A percentile compares a stretch with the other conserved stretches of the same genome.
Evolutionary conservation across 1,140 invertebrate species (phyloP).

Genomic region (Aphaenogaster floridana): DNA sequence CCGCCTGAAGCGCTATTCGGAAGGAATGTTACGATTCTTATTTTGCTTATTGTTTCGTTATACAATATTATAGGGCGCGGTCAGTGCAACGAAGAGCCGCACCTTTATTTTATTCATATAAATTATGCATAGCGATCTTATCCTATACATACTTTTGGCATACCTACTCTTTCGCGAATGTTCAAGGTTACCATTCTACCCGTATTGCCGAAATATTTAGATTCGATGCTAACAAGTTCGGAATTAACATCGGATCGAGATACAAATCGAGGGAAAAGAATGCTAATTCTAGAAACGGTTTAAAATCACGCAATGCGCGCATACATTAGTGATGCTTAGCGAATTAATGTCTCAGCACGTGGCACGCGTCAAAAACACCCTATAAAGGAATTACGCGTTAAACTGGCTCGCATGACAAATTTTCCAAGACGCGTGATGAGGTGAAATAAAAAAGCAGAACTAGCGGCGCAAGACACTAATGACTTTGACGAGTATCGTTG

Average conservation of each 20-base stretch:
- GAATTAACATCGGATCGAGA: conserved; percentile 17
- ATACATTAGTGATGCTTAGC: neutral
- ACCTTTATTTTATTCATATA: conserved; percentile 28
- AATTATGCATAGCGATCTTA: conserved; percentile 28
- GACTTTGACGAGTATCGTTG: conserved; percentile 68
- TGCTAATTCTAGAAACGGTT: neutral
- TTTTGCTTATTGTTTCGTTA: conserved; percentile 27
- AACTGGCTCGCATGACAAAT: conserved; percentile 27
- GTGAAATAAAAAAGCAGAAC: conserved; percentile 27
- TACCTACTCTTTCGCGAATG: neutral
- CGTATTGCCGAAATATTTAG: neutral
- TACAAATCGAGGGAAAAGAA: conserved; percentile 9
- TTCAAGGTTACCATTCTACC: neutral
- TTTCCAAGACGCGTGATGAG: conserved; percentile 15
- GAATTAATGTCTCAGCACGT: neutral
- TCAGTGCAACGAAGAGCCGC: neutral
- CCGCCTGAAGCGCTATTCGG: conserved; percentile 36
- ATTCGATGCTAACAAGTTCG: neutral
- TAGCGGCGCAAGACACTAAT: conserved; percentile 21
- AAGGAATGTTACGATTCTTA: conserved; percentile 33
- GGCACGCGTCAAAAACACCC: neutral
- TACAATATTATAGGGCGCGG: conserved; percentile 33
- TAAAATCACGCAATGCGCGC: neutral
- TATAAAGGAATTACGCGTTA: conserved; percentile 16
- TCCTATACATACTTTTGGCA: neutral